Base-by-base conservation (phyloP, 1,140 invertebrate genomes). In the Chymomyza costata region DNA sequence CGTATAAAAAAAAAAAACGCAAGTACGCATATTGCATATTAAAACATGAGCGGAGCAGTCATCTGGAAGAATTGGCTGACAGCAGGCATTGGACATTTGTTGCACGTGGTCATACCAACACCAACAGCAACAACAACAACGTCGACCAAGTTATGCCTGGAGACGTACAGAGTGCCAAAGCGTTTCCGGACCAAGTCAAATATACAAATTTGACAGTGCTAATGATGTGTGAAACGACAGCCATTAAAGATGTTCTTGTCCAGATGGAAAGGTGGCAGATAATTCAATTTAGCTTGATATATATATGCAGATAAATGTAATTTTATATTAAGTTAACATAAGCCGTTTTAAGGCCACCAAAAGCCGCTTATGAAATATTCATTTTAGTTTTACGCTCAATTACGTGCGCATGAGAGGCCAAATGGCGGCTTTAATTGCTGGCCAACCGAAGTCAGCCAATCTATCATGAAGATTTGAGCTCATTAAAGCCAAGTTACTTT, bases 151-250 rank as follows among this genome's bases (percentile, higher is more conserved):
- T 30, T 38, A 47, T 49, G 52, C 14, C 19, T 66, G 63, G 53
- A 59, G 56, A 55, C 55, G 35, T 38, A 38, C n/a, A n/a, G n/a
- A n/a, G 8, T 25, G 21, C 8, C 3, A 8, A 25, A 3, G 8
- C 21, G 3, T 25, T 25, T 25, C 21, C 21, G 21, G 21, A n/a
- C n/a, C n/a, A n/a, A n/a, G n/a, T n/a, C 3, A 14, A 25, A 8
- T 25, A 38, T 16, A 38, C 5, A 15, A 13, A 14, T 14, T 6
- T 38, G 35, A 38, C 16, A 38, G 15, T 14, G 6, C 53, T 81
- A 80, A 80, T 80, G 73, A 81, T 81, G 74, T 81, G 73, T 73
- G 65, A 80, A 80, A 81, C 65, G 67, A 67, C 57, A 71, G 58
- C 31, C 16, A 41, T 21, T n/a, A 11, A 18, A 13, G 21, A 44